Conservation (phyloP, 2,113 vertebrate species). For the Apodemus sylvaticus region DNA sequence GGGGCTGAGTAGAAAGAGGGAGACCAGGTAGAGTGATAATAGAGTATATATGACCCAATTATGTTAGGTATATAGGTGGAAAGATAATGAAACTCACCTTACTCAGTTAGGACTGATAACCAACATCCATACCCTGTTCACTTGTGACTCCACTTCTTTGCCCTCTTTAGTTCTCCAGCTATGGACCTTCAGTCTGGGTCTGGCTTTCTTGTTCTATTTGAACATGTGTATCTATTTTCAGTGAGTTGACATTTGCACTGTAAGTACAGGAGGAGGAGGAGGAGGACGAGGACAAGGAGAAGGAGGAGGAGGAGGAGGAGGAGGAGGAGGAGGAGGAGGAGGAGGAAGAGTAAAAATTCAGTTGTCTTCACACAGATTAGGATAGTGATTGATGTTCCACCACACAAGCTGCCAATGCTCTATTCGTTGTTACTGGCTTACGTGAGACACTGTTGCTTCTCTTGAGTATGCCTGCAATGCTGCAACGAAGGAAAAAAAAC, state of each 20-base stretch:
- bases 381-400: too few relatives aligned
- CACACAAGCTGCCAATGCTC: background rate
- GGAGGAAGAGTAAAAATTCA: background rate
- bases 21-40: background rate
- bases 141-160: background rate
- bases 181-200: background rate
- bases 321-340: too few relatives aligned
- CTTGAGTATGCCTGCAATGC: background rate
- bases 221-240: background rate
- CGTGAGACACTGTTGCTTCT: background rate
- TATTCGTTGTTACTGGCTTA: too few relatives aligned
- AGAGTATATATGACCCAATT: background rate
- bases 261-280: background rate
- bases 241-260: background rate
- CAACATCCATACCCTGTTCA: background rate
- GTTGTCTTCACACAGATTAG: background rate
- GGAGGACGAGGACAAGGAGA: too few relatives aligned
- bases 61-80: background rate
- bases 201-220: background rate
- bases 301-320: too few relatives aligned
- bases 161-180: background rate
- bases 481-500: background rate
- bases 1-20: background rate
- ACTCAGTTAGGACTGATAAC: background rate
- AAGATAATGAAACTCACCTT: background rate